phyloP scores from a whole-genome alignment of 2,888 invertebrate species.

The Pseudococcus longispinus region DNA sequence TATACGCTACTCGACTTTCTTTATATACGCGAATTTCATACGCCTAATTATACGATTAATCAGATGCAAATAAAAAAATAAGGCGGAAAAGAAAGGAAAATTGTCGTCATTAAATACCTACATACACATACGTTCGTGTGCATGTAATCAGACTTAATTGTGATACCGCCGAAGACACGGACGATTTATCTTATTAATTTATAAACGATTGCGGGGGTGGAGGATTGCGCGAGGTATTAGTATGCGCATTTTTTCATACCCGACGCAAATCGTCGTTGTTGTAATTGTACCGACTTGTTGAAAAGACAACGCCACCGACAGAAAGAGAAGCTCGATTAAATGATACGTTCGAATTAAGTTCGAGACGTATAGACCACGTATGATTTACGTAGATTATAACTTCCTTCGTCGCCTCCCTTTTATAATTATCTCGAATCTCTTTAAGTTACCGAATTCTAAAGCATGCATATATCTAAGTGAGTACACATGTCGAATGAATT shows the following conservation, averaged over 20 bases:
- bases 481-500: neutral
- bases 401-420: slow-evolving; percentile 2
- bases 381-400: neutral
- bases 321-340: neutral
- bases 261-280: neutral
- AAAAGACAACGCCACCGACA: neutral
- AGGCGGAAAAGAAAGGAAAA: neutral
- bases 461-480: neutral
- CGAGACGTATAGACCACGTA: neutral
- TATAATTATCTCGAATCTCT: neutral
- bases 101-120: neutral
- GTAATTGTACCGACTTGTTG: neutral
- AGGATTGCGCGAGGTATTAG: neutral
- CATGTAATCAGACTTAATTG: neutral
- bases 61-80: neutral
- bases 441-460: slow-evolving; percentile 4
- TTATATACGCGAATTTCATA: neutral
- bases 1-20: neutral
- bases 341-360: neutral
- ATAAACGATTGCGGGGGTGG: neutral
- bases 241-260: neutral
- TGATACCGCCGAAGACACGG: neutral
- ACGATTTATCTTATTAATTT: neutral
- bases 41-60: neutral
- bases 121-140: too few relatives aligned